Conservation (phyloP, 2,113 vertebrate genomes). For the Pseudorectes ferrugineus region DNA sequence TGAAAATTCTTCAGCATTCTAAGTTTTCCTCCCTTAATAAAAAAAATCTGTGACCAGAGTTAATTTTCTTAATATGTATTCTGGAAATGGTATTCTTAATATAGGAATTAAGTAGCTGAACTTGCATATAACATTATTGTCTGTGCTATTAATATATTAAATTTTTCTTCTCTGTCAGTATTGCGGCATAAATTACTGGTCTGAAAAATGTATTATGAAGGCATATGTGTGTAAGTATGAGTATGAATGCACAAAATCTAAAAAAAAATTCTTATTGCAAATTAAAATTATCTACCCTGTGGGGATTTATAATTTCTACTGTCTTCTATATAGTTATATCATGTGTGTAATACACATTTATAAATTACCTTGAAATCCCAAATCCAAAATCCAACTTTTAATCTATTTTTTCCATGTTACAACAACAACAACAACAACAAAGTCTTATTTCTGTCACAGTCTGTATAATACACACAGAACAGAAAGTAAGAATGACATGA, state of each 20-base stretch:
- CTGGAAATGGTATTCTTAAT: background rate
- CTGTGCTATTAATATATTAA: background rate
- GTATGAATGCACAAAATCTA: background rate
- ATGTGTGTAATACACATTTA: background rate
- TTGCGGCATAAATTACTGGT: background rate
- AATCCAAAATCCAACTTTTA: background rate
- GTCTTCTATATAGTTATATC: background rate
- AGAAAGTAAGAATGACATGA: background rate
- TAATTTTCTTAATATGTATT: constrained; percentile 26
- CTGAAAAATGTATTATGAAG: background rate
- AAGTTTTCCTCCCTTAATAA: background rate
- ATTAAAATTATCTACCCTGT: background rate
- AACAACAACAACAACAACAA: background rate
- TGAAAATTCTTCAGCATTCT: constrained; percentile 1
- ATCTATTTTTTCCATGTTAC: background rate
- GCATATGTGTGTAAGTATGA: accelerated
- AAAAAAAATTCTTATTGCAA: background rate
- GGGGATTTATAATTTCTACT: background rate
- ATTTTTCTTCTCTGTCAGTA: background rate
- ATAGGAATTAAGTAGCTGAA: background rate
- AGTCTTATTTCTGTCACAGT: background rate
- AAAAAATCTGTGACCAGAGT: constrained; percentile 3
- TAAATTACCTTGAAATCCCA: background rate
- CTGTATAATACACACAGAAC: background rate
- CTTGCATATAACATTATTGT: background rate